These are phyloP conservation scores for Protobothrops flavoviridis DNA, from an alignment of 2,113 vertebrate species.

Conservation along the genomic window DNA sequence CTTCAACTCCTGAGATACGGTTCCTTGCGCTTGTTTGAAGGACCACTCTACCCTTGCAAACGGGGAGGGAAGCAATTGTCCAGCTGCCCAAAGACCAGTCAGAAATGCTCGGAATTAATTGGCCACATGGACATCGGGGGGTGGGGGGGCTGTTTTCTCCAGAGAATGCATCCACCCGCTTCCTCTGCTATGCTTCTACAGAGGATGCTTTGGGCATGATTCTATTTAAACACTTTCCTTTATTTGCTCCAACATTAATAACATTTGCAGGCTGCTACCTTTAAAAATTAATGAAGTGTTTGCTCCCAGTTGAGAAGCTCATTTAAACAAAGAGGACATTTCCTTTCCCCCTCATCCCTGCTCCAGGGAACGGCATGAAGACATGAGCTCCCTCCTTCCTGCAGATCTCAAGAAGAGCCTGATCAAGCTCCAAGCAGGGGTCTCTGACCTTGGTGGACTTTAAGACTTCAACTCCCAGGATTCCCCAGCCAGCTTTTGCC, in stretches of 20 bases:
- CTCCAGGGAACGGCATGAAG: not conserved
- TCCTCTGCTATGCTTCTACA: constrained; percentile 18
- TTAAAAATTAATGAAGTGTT: constrained; percentile 75
- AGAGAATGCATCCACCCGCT: accelerated
- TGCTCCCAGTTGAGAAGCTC: constrained; percentile 65
- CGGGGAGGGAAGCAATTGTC: not conserved
- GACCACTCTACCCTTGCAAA: not conserved
- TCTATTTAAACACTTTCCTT: constrained; percentile 60
- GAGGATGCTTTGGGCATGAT: constrained; percentile 36
- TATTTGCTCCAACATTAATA: constrained; percentile 64
- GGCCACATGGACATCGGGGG: not conserved
- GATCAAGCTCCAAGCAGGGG: not conserved
- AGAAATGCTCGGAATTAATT: not conserved
- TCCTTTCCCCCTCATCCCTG: not conserved
- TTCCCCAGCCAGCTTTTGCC: not conserved
- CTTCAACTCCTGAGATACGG: not conserved
- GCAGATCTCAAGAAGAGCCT: not conserved
- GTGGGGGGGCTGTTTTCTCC: not conserved
- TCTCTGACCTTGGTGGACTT: not conserved
- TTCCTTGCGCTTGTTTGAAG: not conserved
- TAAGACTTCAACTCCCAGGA: not conserved
- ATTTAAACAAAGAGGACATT: constrained; percentile 32
- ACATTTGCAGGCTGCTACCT: constrained; percentile 66
- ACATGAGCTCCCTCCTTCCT: not conserved
- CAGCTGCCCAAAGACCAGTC: not conserved